Evolutionary conservation across 2,888 invertebrate species (phyloP), one percentile per base, ranked within the genome.

Genomic region (Brachypalpus laphriformis): DNA sequence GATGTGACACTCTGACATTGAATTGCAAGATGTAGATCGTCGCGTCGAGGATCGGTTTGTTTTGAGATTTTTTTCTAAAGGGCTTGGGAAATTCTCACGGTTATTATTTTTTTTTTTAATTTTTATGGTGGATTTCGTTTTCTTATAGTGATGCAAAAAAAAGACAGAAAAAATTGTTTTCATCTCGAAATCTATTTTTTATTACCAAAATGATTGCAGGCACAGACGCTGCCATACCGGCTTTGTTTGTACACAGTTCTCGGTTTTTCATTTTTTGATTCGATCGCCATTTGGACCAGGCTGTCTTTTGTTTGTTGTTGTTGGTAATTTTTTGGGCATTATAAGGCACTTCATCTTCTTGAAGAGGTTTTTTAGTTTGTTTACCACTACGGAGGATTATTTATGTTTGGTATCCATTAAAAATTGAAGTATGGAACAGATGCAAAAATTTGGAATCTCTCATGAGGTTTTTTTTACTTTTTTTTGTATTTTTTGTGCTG

Each of bases 361-460:
- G 20, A 20, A 11, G 20, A 63, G 28, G 40, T n/a, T 56, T 34
- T 59, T 40, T 61, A 71, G 54, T 81, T 80, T 81, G 80, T 71
- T 75, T 85, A 75, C 34, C 74, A 45, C 25, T 63, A 25, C n/a
- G n/a, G 76, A 71, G 70, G 34, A 42, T 56, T 75, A 65, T 70
- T 51, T 78, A 65, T 76, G 74, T 75, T 59, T 75, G 74, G 75
- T 42, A 75, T 75, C 70, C 85, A 85, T 85, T 80, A 85, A 85
- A 75, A 85, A 63, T 81, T 59, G 66, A 81, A 85, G 81, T 81
- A 61, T 71, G 56, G 85, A 81, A 80, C 85, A 85, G 85, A 85
- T 85, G 85, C 85, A 85, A 85, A 85, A 85, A 76, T 85, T 85
- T 85, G 80, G 82, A 77, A 71, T 56, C 20, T 20, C 8, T 18